Evolutionary conservation across 2,888 invertebrate genomes (phyloP).

Genomic region (Xanthia togata): DNA sequence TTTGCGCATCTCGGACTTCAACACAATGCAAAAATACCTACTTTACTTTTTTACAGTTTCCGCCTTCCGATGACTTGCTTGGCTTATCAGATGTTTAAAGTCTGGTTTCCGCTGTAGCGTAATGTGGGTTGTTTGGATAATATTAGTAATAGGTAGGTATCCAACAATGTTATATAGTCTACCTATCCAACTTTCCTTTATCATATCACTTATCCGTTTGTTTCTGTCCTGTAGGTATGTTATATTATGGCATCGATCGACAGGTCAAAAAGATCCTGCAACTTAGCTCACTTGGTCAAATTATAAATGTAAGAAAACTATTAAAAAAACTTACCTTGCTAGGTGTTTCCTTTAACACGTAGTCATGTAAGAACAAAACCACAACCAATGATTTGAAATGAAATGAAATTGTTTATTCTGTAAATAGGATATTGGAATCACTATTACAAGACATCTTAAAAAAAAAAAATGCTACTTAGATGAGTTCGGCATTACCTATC

Average conservation of each 20-base stretch:
- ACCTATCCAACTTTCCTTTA: background rate
- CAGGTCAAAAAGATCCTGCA: background rate
- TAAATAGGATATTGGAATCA: too few relatives aligned
- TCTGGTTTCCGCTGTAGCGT: constrained; percentile 16
- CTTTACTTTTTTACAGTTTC: constrained; percentile 10
- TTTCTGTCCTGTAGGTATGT: background rate
- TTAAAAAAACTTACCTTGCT: background rate
- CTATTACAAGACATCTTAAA: too few relatives aligned
- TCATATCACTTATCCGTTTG: background rate
- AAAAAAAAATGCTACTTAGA: too few relatives aligned
- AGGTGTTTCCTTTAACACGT: background rate
- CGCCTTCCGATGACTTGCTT: background rate
- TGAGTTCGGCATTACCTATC: too few relatives aligned
- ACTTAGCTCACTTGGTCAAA: background rate
- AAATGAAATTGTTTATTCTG: too few relatives aligned
- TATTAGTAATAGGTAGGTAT: background rate
- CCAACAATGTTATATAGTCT: too few relatives aligned
- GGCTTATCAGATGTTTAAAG: constrained; percentile 44
- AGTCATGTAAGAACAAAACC: background rate
- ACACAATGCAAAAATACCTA: background rate
- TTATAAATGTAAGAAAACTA: background rate
- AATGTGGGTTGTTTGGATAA: background rate
- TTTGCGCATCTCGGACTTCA: background rate
- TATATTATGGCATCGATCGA: too few relatives aligned
- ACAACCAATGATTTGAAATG: background rate